Conservation (phyloP, 2,113 vertebrate genomes). For the Gymnobelideus leadbeateri region DNA sequence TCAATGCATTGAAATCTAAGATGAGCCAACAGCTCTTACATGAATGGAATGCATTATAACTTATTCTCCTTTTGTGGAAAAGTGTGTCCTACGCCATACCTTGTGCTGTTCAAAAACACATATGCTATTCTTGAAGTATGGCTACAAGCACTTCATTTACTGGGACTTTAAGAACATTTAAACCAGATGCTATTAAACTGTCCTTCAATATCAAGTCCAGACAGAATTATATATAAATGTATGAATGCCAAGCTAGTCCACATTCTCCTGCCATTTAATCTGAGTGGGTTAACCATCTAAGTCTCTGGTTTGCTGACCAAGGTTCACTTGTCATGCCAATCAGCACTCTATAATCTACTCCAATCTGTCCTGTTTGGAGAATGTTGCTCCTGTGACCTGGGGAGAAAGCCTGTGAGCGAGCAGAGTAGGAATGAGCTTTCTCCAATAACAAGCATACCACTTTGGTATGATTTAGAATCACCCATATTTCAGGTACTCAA, state of each 20-base stretch:
- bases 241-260: background rate
- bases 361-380: constrained; percentile 39
- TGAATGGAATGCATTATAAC: constrained; percentile 37
- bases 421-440: constrained; percentile 9
- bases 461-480: constrained; percentile 43
- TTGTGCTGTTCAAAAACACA: constrained; percentile 16
- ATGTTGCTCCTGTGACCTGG: constrained; percentile 27
- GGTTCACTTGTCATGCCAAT: constrained; percentile 25
- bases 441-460: constrained; percentile 24
- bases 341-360: constrained; percentile 32
- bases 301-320: constrained; percentile 40
- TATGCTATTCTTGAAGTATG: constrained; percentile 29
- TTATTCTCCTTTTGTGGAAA: constrained; percentile 30
- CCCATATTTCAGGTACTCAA: constrained; percentile 43
- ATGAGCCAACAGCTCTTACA: constrained; percentile 37
- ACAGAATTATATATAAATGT: constrained; percentile 29
- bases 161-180: constrained; percentile 43
- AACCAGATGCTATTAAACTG: background rate
- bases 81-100: background rate
- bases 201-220: constrained; percentile 18
- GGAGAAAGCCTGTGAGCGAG: constrained; percentile 48
- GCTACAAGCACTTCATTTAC: constrained; percentile 49
- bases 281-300: constrained; percentile 42
- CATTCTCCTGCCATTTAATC: constrained; percentile 26
- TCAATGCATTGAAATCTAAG: constrained; percentile 59